Conservation (phyloP, 2,113 vertebrate genomes). For the Sander vitreus region DNA sequence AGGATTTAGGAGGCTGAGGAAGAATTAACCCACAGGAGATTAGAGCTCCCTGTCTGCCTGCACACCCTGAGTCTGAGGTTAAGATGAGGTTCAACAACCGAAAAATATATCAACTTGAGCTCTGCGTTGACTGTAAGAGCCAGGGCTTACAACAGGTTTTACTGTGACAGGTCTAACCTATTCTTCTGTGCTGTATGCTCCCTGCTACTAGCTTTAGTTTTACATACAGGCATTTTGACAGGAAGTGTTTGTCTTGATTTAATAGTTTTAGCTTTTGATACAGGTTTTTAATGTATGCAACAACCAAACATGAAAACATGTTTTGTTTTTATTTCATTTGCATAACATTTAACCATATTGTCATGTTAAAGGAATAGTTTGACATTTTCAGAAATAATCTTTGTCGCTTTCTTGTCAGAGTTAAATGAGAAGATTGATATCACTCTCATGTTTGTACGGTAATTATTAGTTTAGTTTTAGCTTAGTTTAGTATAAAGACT, state of each 20-base stretch:
- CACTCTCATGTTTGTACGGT: too few species aligned
- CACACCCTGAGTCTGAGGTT: conserved; percentile 61
- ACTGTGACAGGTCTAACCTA: background rate
- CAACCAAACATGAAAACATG: background rate
- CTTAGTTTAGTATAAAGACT: too few species aligned
- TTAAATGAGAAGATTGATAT: too few species aligned
- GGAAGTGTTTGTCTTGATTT: background rate
- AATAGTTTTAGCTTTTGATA: background rate
- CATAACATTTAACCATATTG: background rate
- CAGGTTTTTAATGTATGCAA: background rate
- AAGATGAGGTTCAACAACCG: conserved; percentile 66
- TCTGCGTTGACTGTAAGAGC: conserved; percentile 3
- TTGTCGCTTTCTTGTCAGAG: too few species aligned
- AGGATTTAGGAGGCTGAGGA: conserved; percentile 80
- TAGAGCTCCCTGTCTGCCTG: conserved; percentile 70
- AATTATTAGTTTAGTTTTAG: too few species aligned
- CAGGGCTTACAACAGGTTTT: conserved; percentile 24
- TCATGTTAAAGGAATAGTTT: background rate
- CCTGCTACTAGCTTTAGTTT: background rate
- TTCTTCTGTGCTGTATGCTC: background rate
- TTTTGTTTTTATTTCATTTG: background rate
- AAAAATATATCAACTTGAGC: conserved; percentile 55
- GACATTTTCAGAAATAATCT: background rate
- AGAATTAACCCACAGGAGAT: conserved; percentile 80
- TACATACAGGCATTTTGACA: background rate